These are phyloP conservation scores for Psittacus erithacus DNA, from an alignment of 2,113 vertebrate genomes.

Conservation along the genomic window DNA sequence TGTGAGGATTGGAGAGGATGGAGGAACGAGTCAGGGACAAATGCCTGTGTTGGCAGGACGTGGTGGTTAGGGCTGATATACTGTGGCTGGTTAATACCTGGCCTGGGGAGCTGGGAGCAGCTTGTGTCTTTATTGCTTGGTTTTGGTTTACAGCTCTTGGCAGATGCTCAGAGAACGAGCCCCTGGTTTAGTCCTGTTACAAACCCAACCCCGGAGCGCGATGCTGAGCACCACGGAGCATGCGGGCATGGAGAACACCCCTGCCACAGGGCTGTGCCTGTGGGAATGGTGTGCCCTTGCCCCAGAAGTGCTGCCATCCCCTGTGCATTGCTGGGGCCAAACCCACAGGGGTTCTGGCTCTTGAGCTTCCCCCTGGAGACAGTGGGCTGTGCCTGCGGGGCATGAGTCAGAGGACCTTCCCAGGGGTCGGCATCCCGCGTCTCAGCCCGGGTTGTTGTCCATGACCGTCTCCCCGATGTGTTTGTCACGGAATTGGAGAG, in stretches of 20 bases:
- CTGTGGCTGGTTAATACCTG: background rate
- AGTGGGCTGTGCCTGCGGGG: background rate
- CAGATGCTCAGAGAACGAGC: background rate
- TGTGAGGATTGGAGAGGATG: background rate
- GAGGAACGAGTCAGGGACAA: background rate
- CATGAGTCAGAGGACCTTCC: background rate
- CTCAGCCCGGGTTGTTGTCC: rapidly evolving
- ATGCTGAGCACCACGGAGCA: background rate
- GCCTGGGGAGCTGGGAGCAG: background rate
- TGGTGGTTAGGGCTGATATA: background rate
- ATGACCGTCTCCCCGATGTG: background rate
- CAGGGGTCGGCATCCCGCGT: rapidly evolving
- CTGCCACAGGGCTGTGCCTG: background rate
- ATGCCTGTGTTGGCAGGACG: background rate
- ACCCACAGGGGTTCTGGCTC: background rate
- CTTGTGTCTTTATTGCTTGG: background rate
- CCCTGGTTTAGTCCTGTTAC: background rate
- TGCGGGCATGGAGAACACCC: background rate
- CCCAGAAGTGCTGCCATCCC: no score
- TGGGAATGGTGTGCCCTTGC: background rate
- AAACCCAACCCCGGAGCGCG: background rate
- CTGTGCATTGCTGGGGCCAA: rapidly evolving
- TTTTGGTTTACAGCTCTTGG: background rate
- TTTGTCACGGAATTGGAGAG: background rate
- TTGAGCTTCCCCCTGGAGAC: background rate